A percentile compares a stretch with the other conserved stretches of the same genome.
Conservation (phyloP, 2,797 vertebrate genomes). For the Novumbra hubbsi region DNA sequence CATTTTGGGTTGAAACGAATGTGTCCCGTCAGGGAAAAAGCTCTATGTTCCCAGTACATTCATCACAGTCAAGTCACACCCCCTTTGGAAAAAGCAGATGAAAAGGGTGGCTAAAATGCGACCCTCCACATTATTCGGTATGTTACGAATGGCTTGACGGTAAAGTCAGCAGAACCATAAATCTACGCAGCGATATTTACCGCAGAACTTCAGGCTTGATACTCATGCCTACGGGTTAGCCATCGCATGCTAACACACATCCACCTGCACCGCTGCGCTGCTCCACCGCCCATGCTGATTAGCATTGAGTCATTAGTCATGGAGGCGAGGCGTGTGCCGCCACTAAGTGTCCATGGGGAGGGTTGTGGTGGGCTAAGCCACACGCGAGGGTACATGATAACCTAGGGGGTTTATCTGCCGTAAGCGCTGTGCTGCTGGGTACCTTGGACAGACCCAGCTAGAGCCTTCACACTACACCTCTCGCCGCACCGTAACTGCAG, state of each 20-base stretch:
- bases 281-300: neutral
- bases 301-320: conserved; percentile 1
- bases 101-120: no score
- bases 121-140: no score
- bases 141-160: no score
- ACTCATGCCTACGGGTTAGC: no score
- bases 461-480: neutral
- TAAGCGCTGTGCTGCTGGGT: neutral
- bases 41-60: no score
- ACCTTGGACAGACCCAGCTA: neutral
- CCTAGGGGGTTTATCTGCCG: neutral
- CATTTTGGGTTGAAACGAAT: no score
- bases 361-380: neutral
- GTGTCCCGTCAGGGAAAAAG: no score
- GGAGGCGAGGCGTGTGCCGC: neutral
- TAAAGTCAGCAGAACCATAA: no score
- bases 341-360: neutral
- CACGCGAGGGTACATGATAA: neutral
- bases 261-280: neutral
- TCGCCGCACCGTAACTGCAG: neutral
- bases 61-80: no score
- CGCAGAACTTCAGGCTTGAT: no score
- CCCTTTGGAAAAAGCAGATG: no score
- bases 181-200: neutral
- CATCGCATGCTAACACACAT: neutral